These are phyloP conservation scores for Gymnoscopelus microlampas DNA, from an alignment of 2,797 vertebrate species.

Conservation along the genomic window DNA sequence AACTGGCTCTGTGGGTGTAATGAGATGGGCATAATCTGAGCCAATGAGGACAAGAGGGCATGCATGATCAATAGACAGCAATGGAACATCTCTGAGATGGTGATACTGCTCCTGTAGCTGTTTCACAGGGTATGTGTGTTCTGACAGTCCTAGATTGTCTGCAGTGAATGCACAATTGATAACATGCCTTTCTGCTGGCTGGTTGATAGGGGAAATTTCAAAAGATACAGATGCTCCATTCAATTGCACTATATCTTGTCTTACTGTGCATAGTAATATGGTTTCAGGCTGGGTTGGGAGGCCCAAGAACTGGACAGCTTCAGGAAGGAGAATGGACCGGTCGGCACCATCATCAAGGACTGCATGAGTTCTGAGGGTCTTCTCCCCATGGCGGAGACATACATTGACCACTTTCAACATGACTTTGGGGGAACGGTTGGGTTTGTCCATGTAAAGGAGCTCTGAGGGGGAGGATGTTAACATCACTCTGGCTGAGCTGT, in stretches of 20 bases:
- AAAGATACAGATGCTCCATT: constrained; percentile 5
- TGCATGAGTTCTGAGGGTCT: background rate
- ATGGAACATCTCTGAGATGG: constrained; percentile 2
- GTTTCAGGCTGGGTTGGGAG: background rate
- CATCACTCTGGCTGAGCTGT: too few relatives aligned
- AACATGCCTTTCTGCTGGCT: background rate
- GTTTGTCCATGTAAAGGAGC: too few relatives aligned
- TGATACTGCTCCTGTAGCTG: constrained; percentile 12
- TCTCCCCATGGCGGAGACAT: constrained; percentile 10
- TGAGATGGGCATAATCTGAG: constrained; percentile 14
- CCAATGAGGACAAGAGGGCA: too few relatives aligned
- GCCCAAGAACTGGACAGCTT: background rate
- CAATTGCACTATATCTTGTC: constrained; percentile 11
- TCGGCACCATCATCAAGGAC: constrained; percentile 7
- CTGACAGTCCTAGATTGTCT: constrained; percentile 15
- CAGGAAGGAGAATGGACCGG: background rate
- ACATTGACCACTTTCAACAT: constrained; percentile 16
- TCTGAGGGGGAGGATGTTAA: too few relatives aligned
- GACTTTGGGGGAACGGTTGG: constrained; percentile 4
- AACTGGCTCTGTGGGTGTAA: constrained; percentile 6
- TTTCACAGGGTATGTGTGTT: constrained; percentile 12
- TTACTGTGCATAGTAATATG: constrained; percentile 3
- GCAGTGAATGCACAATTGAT: constrained; percentile 19
- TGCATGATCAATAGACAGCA: constrained; percentile 8
- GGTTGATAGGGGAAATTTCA: constrained; percentile 5